Base-by-base conservation (phyloP, 2,888 invertebrate genomes). In the Sycophila texana region DNA sequence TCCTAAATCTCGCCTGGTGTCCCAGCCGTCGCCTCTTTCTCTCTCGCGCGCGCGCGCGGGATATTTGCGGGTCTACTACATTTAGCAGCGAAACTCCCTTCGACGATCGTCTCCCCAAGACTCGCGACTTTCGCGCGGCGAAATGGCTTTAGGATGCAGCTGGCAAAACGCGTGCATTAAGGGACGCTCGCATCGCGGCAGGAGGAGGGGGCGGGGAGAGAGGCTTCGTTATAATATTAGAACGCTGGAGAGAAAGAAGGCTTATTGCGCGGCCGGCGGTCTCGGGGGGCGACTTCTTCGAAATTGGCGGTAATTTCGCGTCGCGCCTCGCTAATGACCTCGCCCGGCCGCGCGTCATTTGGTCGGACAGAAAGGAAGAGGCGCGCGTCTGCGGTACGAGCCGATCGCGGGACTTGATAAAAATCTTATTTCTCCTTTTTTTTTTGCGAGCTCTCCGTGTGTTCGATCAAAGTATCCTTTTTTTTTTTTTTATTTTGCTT, bases 191-290 rank as follows among this genome's bases (percentile, higher is more conserved):
- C 26, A 26, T 26, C 26, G 26, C 26, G 2, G 26, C 2, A 26
- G 26, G 26, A 4, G 39, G 7, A 0, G 10, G 39, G 39, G 0
- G 39, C 0, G 39, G 1, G 10, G 60, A 61, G 18, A 5, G 47
- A n/a, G n/a, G 47, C 57, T 66, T 75, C 70, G 80, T 74, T 77
- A 80, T 74, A 80, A 80, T 80, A 80, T 80, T 80, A 80, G 80
- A 77, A 30, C 30, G 22, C 30, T 20, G 67, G 26, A 53, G 58
- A 58, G 39, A 30, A 53, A 26, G 57, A 70, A 47, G 47, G 18
- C 39, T 26, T 30, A 39, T 39, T 51, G 63, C 55, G 39, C 47
- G 65, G 57, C 65, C 20, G 55, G 65, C 65, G 49, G 58, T 47
- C 30, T 63, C 68, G 30, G n/a, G 30, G 26, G 55, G 72, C 53